Evolutionary conservation across 2,797 vertebrate genomes (phyloP).

Genomic region (Syngnathus acus): DNA sequence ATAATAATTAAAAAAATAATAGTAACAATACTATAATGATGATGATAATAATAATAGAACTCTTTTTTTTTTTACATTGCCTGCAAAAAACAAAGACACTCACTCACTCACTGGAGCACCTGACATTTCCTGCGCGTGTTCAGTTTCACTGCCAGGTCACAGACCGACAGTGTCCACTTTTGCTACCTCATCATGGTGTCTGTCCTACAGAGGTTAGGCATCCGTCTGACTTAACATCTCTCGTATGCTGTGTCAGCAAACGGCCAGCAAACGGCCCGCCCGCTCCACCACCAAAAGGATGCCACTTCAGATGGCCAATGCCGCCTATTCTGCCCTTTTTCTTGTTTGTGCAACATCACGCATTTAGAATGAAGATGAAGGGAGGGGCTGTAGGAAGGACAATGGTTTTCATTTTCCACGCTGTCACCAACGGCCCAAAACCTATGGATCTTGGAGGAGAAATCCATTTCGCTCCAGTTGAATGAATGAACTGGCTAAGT

Average conservation of each 20-base stretch:
- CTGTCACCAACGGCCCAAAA: slow-evolving; percentile 59
- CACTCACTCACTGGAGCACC: neutral
- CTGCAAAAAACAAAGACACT: slow-evolving; percentile 3
- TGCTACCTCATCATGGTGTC: neutral
- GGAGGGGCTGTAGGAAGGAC: slow-evolving; percentile 9
- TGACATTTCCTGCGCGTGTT: slow-evolving; percentile 9
- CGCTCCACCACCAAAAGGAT: too few species aligned
- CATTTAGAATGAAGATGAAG: slow-evolving; percentile 6
- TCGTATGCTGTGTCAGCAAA: slow-evolving; percentile 15
- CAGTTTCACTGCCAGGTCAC: slow-evolving; percentile 8
- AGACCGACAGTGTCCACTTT: slow-evolving; percentile 17
- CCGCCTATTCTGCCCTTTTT: slow-evolving; percentile 22
- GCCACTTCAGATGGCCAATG: slow-evolving; percentile 31
- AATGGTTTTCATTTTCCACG: slow-evolving; percentile 59
- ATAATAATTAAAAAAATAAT: too few species aligned
- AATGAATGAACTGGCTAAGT: slow-evolving; percentile 57
- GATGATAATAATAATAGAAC: too few species aligned
- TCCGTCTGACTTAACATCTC: slow-evolving; percentile 30
- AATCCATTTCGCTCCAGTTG: slow-evolving; percentile 58
- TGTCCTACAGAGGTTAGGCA: slow-evolving; percentile 11
- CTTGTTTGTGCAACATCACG: slow-evolving; percentile 15
- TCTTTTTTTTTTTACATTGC: too few species aligned
- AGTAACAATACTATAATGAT: too few species aligned
- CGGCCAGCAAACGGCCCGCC: too few species aligned
- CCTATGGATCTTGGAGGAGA: slow-evolving; percentile 56